A percentile compares a stretch with the other conserved stretches of the same genome.
Conservation (phyloP, 2,797 vertebrate genomes). For the Uromys caudimaculatus region DNA sequence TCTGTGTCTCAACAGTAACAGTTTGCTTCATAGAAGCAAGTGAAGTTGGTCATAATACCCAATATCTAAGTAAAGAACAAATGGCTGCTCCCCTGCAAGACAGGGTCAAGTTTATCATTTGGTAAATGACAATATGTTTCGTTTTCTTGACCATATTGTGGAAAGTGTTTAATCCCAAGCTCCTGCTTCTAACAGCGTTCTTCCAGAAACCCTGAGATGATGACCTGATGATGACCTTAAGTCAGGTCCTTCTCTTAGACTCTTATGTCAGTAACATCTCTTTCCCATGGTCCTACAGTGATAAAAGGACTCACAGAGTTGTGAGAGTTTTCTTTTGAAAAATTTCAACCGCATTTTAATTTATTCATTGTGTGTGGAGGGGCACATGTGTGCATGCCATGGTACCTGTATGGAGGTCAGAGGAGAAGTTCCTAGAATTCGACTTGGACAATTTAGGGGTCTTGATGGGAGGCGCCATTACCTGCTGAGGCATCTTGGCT, state of each 20-base stretch:
- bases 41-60: constrained; percentile 24
- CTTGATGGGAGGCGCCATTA: not conserved
- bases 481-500: not conserved
- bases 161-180: not conserved
- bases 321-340: not conserved
- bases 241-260: not conserved
- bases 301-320: not conserved
- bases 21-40: constrained; percentile 47
- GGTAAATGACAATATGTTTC: not conserved
- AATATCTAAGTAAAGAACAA: constrained; percentile 34
- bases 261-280: not conserved
- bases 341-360: not conserved
- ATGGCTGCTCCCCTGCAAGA: not conserved
- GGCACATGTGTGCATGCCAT: not conserved
- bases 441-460: not conserved
- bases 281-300: not conserved
- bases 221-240: not conserved
- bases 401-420: not conserved
- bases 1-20: constrained; percentile 28
- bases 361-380: not conserved
- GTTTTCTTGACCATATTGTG: not conserved
- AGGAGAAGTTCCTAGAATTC: not conserved
- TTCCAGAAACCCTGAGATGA: not conserved
- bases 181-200: not conserved
- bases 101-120: not conserved